These are phyloP conservation scores for Protobothrops flavoviridis DNA, from an alignment of 2,113 vertebrate genomes.

Conservation along the genomic window DNA sequence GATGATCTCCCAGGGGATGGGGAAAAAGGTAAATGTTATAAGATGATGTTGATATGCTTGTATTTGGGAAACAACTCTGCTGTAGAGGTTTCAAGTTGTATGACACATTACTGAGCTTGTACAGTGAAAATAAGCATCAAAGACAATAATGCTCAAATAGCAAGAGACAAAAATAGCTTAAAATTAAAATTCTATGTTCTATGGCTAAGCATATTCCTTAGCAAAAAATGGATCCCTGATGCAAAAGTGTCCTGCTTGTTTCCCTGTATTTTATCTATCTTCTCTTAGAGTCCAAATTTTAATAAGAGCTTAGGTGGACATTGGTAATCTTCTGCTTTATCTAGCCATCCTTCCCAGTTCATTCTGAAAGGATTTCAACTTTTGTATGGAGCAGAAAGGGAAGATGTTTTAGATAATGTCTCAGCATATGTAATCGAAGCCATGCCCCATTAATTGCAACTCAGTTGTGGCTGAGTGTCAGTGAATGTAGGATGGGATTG, in stretches of 20 bases:
- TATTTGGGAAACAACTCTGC: neutral
- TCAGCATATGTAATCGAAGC: neutral
- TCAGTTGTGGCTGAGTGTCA: neutral
- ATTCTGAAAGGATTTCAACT: neutral
- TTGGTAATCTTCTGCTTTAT: neutral
- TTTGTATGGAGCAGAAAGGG: neutral
- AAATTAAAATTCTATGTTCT: neutral
- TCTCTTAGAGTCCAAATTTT: neutral
- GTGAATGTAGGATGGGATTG: neutral
- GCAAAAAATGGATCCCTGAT: neutral
- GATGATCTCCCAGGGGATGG: neutral
- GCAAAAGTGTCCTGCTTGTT: neutral
- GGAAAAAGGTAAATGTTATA: neutral
- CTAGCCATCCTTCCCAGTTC: neutral
- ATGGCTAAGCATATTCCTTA: neutral
- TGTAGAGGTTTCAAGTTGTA: neutral
- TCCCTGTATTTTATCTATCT: neutral
- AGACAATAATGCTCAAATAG: neutral
- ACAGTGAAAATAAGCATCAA: neutral
- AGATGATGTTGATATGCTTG: neutral
- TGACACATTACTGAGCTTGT: neutral
- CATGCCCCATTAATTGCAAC: neutral
- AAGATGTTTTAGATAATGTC: neutral
- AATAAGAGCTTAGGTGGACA: neutral
- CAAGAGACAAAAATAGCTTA: neutral